Evolutionary conservation across 2,113 vertebrate genomes (phyloP), one percentile per base, ranked within the genome.

Genomic region (Sus scrofa): DNA sequence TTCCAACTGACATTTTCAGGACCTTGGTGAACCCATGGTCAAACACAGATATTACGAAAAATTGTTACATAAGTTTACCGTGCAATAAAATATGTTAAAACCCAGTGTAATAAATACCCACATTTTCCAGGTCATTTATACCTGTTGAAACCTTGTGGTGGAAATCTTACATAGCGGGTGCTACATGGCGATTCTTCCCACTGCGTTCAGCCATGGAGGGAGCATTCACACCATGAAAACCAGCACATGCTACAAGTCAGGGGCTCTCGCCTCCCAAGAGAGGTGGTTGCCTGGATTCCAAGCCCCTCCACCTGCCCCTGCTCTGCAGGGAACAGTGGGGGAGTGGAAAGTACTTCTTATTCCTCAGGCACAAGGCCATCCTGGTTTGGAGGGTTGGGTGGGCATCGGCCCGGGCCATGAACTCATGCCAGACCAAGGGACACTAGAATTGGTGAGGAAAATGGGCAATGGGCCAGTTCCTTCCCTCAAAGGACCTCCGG

Each of bases 141-240:
- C n/a, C 32, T 34, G 44, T 0, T 18, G 65, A 11, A 26, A 3
- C 30, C 16, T 16, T 6, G 26, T 1, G 11, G 37, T 9, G 15
- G 39, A 39, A 3, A 20, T 22, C 54, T 44, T 26, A 14, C 4
- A 4, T 0, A 11, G 11, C 5, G 37, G 68, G 11, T 18, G 20
- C 9, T 2, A 3, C 14, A 4, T 15, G 44, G 18, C 8, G 4
- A 0, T 50, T 63, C 26, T 60, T 52, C 34, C 32, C 37, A 10
- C 12, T 6, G 15, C 1, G 1, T 11, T 50, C 30, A 2, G 30
- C 39, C 37, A 1, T 0, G 9, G 1, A 1, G 20, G 67, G 14
- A 34, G 16, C 39, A 26, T 54, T 85, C 39, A 63, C 22, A 34
- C 56, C 82, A 30, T 0, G 7, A 74, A 86, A 58, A 86, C 0